Evolutionary conservation across 2,797 vertebrate species (phyloP).

Genomic region (Bradypodion pumilum): DNA sequence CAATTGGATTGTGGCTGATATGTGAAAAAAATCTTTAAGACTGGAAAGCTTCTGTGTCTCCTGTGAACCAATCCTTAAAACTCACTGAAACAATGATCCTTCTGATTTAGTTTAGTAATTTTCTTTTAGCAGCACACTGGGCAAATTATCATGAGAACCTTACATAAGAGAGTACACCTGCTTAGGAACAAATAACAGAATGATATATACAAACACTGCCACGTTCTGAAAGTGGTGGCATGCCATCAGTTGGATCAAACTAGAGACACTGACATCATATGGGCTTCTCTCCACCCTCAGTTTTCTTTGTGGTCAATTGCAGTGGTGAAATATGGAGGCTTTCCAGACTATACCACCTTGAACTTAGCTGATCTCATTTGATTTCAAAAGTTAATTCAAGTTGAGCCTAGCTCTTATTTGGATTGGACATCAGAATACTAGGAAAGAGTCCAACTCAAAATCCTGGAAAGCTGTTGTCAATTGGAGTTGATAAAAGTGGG

Average conservation of each 20-base stretch:
- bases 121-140: not conserved
- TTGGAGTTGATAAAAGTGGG: no score
- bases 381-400: no score
- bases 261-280: not conserved
- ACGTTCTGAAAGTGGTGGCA: no score
- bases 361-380: no score
- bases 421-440: no score
- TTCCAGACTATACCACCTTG: not conserved
- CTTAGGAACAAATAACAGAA: not conserved
- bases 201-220: not conserved
- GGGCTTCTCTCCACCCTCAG: no score
- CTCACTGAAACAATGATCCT: not conserved
- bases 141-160: not conserved
- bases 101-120: not conserved
- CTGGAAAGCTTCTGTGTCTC: not conserved
- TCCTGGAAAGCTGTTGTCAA: no score
- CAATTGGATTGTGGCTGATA: not conserved
- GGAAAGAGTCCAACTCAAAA: no score
- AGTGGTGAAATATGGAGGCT: no score
- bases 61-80: not conserved
- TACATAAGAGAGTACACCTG: not conserved
- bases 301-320: not conserved
- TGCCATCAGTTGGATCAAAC: no score
- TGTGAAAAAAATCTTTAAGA: not conserved
- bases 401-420: no score